Conservation (phyloP, 2,113 vertebrate species). For the Glaucidium brasilianum region DNA sequence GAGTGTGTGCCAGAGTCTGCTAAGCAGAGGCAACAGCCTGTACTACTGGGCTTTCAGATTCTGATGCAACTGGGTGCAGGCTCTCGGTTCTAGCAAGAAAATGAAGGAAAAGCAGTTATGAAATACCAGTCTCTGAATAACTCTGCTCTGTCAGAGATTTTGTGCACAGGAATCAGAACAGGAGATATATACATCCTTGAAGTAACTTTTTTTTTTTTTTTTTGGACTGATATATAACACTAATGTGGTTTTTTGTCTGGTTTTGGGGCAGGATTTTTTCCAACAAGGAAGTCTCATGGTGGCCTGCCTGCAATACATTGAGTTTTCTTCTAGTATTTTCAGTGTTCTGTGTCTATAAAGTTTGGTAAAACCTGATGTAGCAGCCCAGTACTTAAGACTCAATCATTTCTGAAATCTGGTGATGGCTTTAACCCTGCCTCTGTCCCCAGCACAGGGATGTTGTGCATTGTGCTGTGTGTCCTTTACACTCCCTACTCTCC, state of each 20-base stretch:
- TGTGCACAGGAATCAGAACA: neutral
- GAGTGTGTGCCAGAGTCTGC: neutral
- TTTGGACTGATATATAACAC: neutral
- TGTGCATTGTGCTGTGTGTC: neutral
- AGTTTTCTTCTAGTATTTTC: neutral
- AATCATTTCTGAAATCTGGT: neutral
- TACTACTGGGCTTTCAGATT: neutral
- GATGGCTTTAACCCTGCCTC: neutral
- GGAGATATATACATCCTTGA: neutral
- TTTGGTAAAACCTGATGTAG: neutral
- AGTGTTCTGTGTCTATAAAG: neutral
- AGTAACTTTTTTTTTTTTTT: neutral
- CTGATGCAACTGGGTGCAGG: neutral
- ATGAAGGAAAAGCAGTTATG: neutral
- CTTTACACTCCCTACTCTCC: neutral
- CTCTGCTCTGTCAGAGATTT: neutral
- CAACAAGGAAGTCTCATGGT: neutral
- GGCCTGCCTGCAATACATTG: neutral
- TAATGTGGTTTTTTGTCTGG: neutral
- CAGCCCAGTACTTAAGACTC: neutral
- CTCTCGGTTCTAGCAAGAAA: neutral
- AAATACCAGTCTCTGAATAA: neutral
- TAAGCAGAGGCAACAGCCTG: neutral
- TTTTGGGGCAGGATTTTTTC: neutral
- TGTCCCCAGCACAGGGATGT: neutral